Percentiles rank a stretch among this genome's conserved stretches.
Conservation (phyloP, 2,797 vertebrate genomes). For the Remorina albescens region DNA sequence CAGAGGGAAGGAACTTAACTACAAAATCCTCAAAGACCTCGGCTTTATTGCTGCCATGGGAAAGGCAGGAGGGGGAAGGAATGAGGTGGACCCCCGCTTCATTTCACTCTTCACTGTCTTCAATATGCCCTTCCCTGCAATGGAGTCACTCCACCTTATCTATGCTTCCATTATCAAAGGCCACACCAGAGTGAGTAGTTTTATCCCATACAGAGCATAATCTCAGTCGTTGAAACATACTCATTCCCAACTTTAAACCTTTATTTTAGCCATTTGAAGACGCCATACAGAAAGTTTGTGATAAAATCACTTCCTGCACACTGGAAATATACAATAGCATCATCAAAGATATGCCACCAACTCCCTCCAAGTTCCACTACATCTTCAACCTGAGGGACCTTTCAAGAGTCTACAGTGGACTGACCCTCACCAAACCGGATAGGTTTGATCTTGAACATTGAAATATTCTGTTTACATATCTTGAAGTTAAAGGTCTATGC, state of each 20-base stretch:
- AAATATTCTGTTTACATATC: not conserved
- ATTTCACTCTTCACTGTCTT: conserved; percentile 95
- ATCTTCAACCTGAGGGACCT: conserved; percentile 97
- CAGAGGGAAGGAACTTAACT: conserved; percentile 93
- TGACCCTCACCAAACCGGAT: conserved; percentile 89
- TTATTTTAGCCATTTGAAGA: conserved; percentile 88
- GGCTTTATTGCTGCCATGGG: conserved; percentile 96
- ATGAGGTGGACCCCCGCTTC: conserved; percentile 94
- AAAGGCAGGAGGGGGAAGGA: conserved; percentile 95
- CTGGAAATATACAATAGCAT: conserved; percentile 91
- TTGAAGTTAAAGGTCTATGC: not conserved
- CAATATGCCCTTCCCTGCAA: conserved; percentile 90
- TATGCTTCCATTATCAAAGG: conserved; percentile 94
- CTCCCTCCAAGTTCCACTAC: conserved; percentile 98
- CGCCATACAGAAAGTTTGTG: conserved; percentile 83
- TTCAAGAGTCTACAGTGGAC: conserved; percentile 92
- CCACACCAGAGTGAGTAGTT: conserved; percentile 88
- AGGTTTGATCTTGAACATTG: conserved; percentile 81
- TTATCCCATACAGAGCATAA: conserved; percentile 11
- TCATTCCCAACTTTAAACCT: not conserved
- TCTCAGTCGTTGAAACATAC: not conserved
- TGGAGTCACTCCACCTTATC: conserved; percentile 90
- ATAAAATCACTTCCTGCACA: conserved; percentile 90
- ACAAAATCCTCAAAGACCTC: conserved; percentile 93
- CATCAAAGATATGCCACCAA: conserved; percentile 91